Evolutionary conservation across 2,888 invertebrate species (phyloP).

Genomic region (Campaea margaritaria): DNA sequence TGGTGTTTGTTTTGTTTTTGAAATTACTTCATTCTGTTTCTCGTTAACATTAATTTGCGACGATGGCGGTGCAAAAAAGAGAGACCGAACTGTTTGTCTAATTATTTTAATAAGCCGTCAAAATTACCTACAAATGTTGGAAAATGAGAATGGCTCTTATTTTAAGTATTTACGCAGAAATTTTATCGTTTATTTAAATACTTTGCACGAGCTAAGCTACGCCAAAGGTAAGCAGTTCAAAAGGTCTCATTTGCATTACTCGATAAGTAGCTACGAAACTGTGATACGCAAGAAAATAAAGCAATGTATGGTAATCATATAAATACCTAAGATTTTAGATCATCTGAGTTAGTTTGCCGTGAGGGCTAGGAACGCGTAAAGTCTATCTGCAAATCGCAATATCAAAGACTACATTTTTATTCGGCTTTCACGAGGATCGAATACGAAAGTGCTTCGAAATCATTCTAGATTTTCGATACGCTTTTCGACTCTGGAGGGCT

Average conservation of each 20-base stretch:
- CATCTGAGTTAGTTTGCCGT: constrained; percentile 7
- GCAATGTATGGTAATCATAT: no score
- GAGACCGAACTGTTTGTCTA: constrained; percentile 11
- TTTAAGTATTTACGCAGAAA: neutral
- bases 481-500: neutral
- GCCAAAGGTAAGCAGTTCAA: no score
- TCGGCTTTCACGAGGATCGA: constrained; percentile 18
- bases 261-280: no score
- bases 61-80: constrained; percentile 28
- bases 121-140: constrained; percentile 8
- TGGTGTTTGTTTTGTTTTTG: constrained; percentile 32
- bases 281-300: no score
- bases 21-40: constrained; percentile 37
- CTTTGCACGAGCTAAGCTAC: neutral
- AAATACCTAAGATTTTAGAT: neutral
- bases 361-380: constrained; percentile 18
- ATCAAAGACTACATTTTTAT: constrained; percentile 25
- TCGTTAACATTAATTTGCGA: constrained; percentile 31
- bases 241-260: no score
- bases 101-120: constrained; percentile 23
- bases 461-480: constrained; percentile 5
- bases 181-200: neutral
- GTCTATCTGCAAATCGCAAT: constrained; percentile 19
- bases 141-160: neutral
- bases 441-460: constrained; percentile 13